A percentile compares a stretch with the other conserved stretches of the same genome.
Conservation (phyloP, 2,113 vertebrate species). For the Lates calcarifer region DNA sequence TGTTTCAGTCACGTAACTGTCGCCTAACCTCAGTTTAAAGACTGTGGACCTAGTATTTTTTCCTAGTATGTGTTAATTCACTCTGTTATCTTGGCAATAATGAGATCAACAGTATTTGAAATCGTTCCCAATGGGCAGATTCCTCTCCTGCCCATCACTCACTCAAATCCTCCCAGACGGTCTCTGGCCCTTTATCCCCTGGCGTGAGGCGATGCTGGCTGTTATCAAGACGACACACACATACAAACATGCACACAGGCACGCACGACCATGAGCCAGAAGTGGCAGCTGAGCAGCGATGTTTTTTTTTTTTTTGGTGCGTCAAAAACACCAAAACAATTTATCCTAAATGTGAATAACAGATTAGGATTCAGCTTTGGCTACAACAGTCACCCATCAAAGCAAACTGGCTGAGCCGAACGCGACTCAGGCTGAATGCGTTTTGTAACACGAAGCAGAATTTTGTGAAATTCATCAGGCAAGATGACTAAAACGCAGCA, state of each 20-base stretch:
- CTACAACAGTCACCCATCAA: neutral
- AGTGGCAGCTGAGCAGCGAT: neutral
- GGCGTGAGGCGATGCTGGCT: neutral
- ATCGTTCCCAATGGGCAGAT: neutral
- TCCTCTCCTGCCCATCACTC: neutral
- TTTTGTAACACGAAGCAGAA: neutral
- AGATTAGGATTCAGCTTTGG: neutral
- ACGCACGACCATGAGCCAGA: neutral
- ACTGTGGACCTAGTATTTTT: no score
- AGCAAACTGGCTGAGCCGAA: neutral
- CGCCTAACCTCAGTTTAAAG: no score
- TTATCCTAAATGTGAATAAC: neutral
- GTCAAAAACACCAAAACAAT: constrained; percentile 10
- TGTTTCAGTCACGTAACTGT: no score
- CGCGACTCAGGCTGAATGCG: neutral
- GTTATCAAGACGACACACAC: neutral
- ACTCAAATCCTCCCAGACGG: constrained; percentile 11
- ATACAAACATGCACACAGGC: neutral
- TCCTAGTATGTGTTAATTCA: neutral
- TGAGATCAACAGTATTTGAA: constrained; percentile 4
- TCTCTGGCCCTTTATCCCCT: constrained; percentile 4
- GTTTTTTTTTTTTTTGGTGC: no score
- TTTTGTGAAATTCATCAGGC: neutral
- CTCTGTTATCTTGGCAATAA: neutral
- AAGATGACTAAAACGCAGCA: constrained; percentile 12